phyloP scores from a whole-genome alignment of 2,888 invertebrate species.

The Ferdinandea cuprea region DNA sequence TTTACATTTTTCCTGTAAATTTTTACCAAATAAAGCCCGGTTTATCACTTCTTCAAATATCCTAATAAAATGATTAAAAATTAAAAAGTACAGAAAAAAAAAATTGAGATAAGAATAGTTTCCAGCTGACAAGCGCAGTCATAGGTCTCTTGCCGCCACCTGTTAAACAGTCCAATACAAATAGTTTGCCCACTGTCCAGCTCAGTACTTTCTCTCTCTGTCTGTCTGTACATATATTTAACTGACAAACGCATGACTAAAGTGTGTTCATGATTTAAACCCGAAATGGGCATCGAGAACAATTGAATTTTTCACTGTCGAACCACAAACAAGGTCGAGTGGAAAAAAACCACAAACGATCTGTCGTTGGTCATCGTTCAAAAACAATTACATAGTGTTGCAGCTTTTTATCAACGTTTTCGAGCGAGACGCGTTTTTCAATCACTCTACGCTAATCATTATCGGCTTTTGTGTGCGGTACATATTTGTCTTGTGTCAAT shows the following conservation, averaged over 20 bases:
- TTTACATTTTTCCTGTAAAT: too few species aligned
- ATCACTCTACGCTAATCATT: conserved; percentile 24
- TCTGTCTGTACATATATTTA: conserved; percentile 16
- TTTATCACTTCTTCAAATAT: too few species aligned
- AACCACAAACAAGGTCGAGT: conserved; percentile 39
- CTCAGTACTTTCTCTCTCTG: too few species aligned
- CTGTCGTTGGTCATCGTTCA: conserved; percentile 41
- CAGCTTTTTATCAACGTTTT: conserved; percentile 64
- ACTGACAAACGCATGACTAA: conserved; percentile 27
- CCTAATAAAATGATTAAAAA: too few species aligned
- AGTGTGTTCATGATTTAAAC: conserved; percentile 33
- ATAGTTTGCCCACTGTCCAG: conserved; percentile 8
- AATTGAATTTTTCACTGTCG: conserved; percentile 23
- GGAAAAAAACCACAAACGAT: conserved; percentile 61
- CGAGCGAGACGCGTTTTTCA: conserved; percentile 18
- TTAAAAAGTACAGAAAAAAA: too few species aligned
- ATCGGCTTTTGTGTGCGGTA: conserved; percentile 19
- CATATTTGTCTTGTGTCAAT: conserved; percentile 16
- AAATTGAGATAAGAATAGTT: conserved; percentile 15
- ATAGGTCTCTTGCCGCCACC: conserved; percentile 19
- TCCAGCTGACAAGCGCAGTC: neutral
- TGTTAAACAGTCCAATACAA: conserved; percentile 21
- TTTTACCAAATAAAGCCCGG: too few species aligned
- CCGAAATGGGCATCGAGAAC: conserved; percentile 20
- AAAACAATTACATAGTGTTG: conserved; percentile 63